Evolutionary conservation across 1,140 invertebrate genomes (phyloP).

Genomic region (Acromyrmex heyeri): DNA sequence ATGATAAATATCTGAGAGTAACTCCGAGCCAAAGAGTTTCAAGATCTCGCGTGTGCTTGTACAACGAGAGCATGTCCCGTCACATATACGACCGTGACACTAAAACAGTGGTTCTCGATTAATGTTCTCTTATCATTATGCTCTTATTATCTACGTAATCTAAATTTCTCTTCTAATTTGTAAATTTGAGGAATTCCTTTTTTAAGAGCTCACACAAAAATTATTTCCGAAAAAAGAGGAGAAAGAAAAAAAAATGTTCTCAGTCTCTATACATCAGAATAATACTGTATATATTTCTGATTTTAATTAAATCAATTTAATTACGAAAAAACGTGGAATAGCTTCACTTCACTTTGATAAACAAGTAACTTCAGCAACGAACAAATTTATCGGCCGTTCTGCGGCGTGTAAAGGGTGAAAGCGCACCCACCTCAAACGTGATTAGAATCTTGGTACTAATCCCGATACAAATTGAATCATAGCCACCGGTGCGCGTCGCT

Average conservation of each 20-base stretch:
- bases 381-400: not conserved
- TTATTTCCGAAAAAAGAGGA: not conserved
- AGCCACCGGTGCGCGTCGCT: slow-evolving; percentile 42
- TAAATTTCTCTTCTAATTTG: not conserved
- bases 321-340: not conserved
- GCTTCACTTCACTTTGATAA: not conserved
- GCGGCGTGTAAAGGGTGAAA: slow-evolving; percentile 28
- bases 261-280: not conserved
- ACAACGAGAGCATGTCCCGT: slow-evolving; percentile 47
- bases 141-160: not conserved
- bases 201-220: not conserved
- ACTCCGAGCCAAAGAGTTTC: not conserved
- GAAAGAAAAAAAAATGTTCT: not conserved
- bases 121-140: not conserved
- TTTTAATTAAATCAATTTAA: not conserved
- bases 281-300: not conserved
- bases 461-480: slow-evolving; percentile 64
- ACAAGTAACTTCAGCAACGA: not conserved
- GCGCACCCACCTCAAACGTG: slow-evolving; percentile 57
- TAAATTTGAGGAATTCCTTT: not conserved
- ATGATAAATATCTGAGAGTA: slow-evolving; percentile 64
- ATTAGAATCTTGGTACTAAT: slow-evolving; percentile 71
- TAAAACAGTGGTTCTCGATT: slow-evolving; percentile 74
- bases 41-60: not conserved
- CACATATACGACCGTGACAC: slow-evolving; percentile 75